Evolutionary conservation across 2,113 vertebrate species (phyloP).

Genomic region (Pseudorasbora parva): DNA sequence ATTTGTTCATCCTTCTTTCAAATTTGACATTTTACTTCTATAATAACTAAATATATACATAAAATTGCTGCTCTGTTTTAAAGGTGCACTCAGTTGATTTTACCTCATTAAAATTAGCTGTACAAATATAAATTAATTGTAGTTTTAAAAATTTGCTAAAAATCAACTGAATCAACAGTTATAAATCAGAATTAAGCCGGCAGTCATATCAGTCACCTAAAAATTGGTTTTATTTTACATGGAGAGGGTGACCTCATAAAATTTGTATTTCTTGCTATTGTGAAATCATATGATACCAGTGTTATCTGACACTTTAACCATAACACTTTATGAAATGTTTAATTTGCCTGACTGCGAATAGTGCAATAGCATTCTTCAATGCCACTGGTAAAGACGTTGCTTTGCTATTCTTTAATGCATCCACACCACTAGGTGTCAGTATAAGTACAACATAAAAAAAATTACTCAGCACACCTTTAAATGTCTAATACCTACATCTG

Average conservation of each 20-base stretch:
- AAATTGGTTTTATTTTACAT: background rate
- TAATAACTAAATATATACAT: background rate
- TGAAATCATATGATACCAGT: background rate
- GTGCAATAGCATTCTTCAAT: background rate
- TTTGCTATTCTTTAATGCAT: background rate
- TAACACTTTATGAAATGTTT: background rate
- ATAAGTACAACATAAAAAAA: background rate
- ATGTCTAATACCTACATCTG: background rate
- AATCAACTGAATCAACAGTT: background rate
- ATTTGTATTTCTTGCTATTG: background rate
- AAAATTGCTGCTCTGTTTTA: background rate
- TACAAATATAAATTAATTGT: background rate
- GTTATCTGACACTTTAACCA: background rate
- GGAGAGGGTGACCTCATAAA: background rate
- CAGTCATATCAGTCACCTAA: background rate
- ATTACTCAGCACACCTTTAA: conserved; percentile 1
- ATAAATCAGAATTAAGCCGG: background rate
- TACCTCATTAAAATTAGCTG: background rate
- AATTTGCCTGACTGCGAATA: background rate
- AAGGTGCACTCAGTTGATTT: conserved; percentile 19
- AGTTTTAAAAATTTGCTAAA: background rate
- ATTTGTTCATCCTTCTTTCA: background rate
- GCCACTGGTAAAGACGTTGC: background rate
- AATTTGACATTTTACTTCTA: background rate
- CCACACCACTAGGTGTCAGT: conserved; percentile 4